A percentile compares a stretch with the other conserved stretches of the same genome.
These are phyloP conservation scores for Abramis brama DNA, from an alignment of 2,113 vertebrate species.

Conservation along the genomic window DNA sequence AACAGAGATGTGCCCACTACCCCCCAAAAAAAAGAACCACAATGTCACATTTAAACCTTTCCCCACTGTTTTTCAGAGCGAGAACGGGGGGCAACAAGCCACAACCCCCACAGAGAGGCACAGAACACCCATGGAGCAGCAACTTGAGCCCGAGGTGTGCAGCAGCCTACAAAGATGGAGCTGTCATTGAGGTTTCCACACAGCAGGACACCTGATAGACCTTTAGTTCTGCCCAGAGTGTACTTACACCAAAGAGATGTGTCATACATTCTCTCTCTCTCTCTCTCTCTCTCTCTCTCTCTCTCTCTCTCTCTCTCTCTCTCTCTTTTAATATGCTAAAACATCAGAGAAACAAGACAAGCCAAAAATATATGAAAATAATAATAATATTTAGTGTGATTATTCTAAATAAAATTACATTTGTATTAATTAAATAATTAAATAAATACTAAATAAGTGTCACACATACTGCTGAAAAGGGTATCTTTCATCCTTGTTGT, in stretches of 20 bases:
- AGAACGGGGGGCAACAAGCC: neutral
- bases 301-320: neutral
- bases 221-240: conserved; percentile 21
- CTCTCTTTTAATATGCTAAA: too few species aligned
- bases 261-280: neutral
- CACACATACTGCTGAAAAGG: too few species aligned
- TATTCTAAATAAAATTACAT: too few species aligned
- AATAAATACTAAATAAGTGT: too few species aligned
- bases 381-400: too few species aligned
- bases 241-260: conserved; percentile 17
- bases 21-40: conserved; percentile 5
- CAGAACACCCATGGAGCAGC: neutral
- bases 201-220: conserved; percentile 9
- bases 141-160: conserved; percentile 15
- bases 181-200: conserved; percentile 27
- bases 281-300: too few species aligned
- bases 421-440: too few species aligned
- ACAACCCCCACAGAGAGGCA: conserved; percentile 1
- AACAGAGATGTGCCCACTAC: neutral
- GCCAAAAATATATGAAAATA: too few species aligned
- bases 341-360: too few species aligned
- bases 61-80: neutral
- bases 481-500: too few species aligned
- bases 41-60: conserved; percentile 20
- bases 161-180: conserved; percentile 16